Base-by-base conservation (phyloP, 2,888 invertebrate species). In the Sarcophaga caerulescens region DNA sequence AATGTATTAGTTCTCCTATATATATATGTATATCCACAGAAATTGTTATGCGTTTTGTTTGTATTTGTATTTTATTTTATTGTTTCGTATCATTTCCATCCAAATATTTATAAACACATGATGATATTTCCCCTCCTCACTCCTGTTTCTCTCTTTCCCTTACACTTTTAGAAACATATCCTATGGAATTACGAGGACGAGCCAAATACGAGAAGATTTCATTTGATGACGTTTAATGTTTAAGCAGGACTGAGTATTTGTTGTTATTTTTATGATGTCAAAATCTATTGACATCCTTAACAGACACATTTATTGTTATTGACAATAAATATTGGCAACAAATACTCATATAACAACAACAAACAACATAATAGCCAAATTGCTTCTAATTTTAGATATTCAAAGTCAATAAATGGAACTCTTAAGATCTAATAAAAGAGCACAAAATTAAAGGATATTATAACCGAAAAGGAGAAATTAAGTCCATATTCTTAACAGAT, bases 221-320 rank as follows among this genome's bases (percentile, higher is more conserved):
- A 35, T 35, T 35, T 35, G 35, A 35, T 6, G 52, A 52, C n/a
- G 75, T 70, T 80, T 62, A 63, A 73, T 57, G 68, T 75, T 68
- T 63, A 45, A 59, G 60, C 71, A 60, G 52, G 14, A 6, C 11
- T 57, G 65, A 8, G 70, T 66, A 66, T 80, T 82, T 62, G 60
- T 81, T 83, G 68, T 78, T 85, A 62, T 83, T 86, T 80, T 85
- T 86, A 81, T 86, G 81, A 86, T 83, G 83, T 81, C 83, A 80
- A 83, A 83, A 80, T 83, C 71, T 74, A 86, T 83, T 86, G 85
- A 80, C 85, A 86, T 86, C 83, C 74, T 83, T 83, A 83, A 86
- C 80, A 86, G 85, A 86, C 83, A 86, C 83, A 81, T 86, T 86
- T 86, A 84, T 86, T 86, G 80, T 77, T 86, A 86, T 86, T 86